Evolutionary conservation across 2,888 invertebrate genomes (phyloP), one percentile per base, ranked within the genome.

Genomic region (Ypsolopha sequella): DNA sequence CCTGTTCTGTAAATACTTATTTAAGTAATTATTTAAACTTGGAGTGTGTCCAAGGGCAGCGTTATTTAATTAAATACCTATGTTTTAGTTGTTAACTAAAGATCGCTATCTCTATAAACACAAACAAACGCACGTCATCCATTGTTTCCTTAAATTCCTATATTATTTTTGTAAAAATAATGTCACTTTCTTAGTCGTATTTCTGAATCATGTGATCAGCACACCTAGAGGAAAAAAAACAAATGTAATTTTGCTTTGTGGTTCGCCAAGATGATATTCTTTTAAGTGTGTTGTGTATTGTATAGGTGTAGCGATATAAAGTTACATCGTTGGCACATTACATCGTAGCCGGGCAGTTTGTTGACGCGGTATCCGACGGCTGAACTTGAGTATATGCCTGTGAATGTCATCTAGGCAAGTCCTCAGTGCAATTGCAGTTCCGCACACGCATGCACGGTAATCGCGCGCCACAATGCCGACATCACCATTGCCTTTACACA

Each of bases 321-420:
- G 72, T 74, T 67, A 75, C 75, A 71, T 64, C 62, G 68, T 59
- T 62, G 58, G 60, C 65, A 62, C 65, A 66, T 73, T 65, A 70
- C 68, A 66, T 62, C 70, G 24, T n/a, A n/a, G n/a, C 24, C 24
- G 73, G 68, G 59, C 70, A 74, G 78, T 75, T 73, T 78, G 74
- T 77, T 78, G 79, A 76, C 78, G 80, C 71, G 69, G 73, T 70
- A 73, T 73, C 71, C 72, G 72, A 65, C 72, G 72, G 64, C 67
- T 82, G 81, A 80, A 84, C 82, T 82, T 85, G 81, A 73, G 76
- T 72, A 71, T 73, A 77, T 79, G 74, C 75, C 71, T 65, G 80
- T 68, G 82, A 84, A 84, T 84, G 84, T 82, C 84, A 82, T 76
- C 81, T 78, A 80, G 78, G 60, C 24, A 24, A 24, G 24, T 24